Percentiles rank a stretch among this genome's conserved stretches.
These are phyloP conservation scores for Sebastes iracundus DNA, from an alignment of 2,797 vertebrate species.

Conservation along the genomic window DNA sequence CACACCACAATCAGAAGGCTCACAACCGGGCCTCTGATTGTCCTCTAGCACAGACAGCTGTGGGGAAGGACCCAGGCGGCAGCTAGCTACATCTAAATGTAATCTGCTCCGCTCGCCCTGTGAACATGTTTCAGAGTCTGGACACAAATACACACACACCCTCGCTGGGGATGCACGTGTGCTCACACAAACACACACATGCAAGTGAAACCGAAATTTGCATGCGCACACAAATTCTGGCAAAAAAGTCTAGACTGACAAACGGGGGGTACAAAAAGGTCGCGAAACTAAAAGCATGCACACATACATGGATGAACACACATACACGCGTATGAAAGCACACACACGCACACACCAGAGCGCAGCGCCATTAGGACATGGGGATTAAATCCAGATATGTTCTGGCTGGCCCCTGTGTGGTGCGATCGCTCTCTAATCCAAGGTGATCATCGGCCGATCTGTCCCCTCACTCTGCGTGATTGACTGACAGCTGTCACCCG, in stretches of 20 bases:
- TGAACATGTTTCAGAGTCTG: constrained; percentile 33
- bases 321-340: neutral
- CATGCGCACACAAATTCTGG: neutral
- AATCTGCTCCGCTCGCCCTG: constrained; percentile 52
- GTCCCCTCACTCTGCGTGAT: constrained; percentile 72
- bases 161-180: neutral
- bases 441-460: constrained; percentile 79
- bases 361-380: constrained; percentile 41
- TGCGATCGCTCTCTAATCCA: constrained; percentile 74
- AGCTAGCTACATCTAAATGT: constrained; percentile 44
- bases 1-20: constrained; percentile 60
- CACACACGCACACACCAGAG: constrained; percentile 26
- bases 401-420: constrained; percentile 46
- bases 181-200: constrained; percentile 24
- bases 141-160: constrained; percentile 6
- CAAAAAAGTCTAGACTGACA: neutral
- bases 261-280: neutral
- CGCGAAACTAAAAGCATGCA: neutral
- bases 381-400: constrained; percentile 71
- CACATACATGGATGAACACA: neutral
- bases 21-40: constrained; percentile 56
- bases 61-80: constrained; percentile 49
- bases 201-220: neutral
- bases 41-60: constrained; percentile 66
- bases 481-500: constrained; percentile 82